Percentiles rank a stretch among this genome's conserved stretches.
These are phyloP conservation scores for Poecilia velifera DNA, from an alignment of 2,797 vertebrate genomes.

Conservation along the genomic window DNA sequence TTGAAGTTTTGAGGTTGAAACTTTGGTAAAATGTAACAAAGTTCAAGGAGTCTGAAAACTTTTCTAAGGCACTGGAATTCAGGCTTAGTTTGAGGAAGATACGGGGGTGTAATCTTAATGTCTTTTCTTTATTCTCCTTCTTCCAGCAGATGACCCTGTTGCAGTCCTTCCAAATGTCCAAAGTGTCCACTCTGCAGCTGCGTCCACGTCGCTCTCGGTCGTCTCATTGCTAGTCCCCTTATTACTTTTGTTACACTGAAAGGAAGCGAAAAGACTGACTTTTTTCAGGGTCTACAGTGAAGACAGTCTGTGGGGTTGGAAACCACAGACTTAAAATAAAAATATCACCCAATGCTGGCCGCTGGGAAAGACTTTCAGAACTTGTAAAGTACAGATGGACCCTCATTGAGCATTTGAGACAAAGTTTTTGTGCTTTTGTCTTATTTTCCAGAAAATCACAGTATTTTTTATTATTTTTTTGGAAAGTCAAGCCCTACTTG, in stretches of 20 bases:
- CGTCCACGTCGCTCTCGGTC: conserved; percentile 62
- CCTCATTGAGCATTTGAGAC: conserved; percentile 45
- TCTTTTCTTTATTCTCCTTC: conserved; percentile 41
- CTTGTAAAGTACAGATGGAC: conserved; percentile 61
- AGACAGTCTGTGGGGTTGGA: conserved; percentile 70
- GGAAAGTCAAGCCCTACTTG: conserved; percentile 38
- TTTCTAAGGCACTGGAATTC: conserved; percentile 18
- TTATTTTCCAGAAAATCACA: conserved; percentile 50
- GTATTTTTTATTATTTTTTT: conserved; percentile 24
- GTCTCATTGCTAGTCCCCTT: conserved; percentile 75
- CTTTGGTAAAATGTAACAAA: neutral
- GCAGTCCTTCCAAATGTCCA: conserved; percentile 80
- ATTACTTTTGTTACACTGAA: conserved; percentile 78
- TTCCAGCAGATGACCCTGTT: conserved; percentile 85
- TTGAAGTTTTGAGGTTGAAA: neutral
- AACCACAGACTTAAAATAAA: conserved; percentile 73
- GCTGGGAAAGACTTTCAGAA: conserved; percentile 64
- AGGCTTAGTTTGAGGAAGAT: conserved; percentile 12
- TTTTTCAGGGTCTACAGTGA: conserved; percentile 72
- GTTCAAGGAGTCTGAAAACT: neutral
- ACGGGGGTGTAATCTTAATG: conserved; percentile 31
- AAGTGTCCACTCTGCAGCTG: conserved; percentile 80
- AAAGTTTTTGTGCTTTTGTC: conserved; percentile 41
- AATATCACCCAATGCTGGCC: conserved; percentile 78
- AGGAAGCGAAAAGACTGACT: conserved; percentile 27